phyloP scores from a whole-genome alignment of 2,113 vertebrate species.

The Epinephelus lanceolatus region DNA sequence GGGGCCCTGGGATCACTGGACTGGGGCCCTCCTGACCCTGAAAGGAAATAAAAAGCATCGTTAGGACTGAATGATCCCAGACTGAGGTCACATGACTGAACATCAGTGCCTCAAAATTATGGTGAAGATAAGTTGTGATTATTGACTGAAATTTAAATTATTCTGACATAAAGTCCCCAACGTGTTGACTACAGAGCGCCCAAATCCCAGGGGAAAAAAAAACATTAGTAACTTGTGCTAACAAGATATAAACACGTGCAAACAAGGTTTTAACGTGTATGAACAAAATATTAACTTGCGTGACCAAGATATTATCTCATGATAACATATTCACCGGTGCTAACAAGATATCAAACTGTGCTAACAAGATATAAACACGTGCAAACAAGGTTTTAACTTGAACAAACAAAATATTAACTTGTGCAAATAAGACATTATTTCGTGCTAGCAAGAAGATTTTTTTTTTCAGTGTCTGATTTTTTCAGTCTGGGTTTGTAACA shows the following conservation, averaged over 20 bases:
- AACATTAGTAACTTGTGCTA: too few relatives aligned
- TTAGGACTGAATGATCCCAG: background rate
- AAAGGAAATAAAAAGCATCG: constrained; percentile 2
- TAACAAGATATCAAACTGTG: background rate
- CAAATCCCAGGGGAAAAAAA: background rate
- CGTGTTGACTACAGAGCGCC: background rate
- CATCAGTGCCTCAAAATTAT: background rate
- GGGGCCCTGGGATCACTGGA: constrained; percentile 71
- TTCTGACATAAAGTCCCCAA: background rate
- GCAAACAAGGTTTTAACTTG: too few relatives aligned
- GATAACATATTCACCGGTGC: too few relatives aligned
- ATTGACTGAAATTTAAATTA: background rate
- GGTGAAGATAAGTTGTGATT: background rate
- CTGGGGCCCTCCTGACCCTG: constrained; percentile 82
- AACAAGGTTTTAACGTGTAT: too few relatives aligned
- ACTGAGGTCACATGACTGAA: background rate
- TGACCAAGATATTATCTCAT: background rate
- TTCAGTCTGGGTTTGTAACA: too few relatives aligned
- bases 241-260: too few relatives aligned
- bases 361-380: too few relatives aligned
- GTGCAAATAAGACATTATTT: too few relatives aligned
- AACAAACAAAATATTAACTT: too few relatives aligned
- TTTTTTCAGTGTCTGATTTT: too few relatives aligned
- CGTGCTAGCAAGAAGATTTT: too few relatives aligned
- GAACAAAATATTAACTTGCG: too few relatives aligned